A percentile compares a stretch with the other conserved stretches of the same genome.
phyloP scores from a whole-genome alignment of 92 coral and sea anemone genomes.

The Metridium senile region DNA sequence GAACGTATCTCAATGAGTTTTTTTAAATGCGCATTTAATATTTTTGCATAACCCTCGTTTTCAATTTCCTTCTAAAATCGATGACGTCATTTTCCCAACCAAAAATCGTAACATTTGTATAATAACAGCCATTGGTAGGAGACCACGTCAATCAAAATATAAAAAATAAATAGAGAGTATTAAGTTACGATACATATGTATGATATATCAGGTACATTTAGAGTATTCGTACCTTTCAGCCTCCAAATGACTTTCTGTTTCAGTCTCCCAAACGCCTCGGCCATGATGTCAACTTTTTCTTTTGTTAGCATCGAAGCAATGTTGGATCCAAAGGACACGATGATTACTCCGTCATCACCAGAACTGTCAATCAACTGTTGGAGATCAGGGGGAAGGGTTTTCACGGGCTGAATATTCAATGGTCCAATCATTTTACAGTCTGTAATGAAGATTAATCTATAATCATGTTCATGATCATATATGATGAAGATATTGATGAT shows the following conservation, averaged over 20 bases:
- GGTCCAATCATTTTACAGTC: constrained; percentile 35
- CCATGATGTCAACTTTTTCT: constrained; percentile 52
- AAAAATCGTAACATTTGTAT: background rate
- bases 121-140: background rate
- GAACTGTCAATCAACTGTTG: constrained; percentile 43
- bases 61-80: no score
- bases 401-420: constrained; percentile 31
- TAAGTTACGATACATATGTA: background rate
- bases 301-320: constrained; percentile 27
- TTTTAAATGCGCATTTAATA: no score
- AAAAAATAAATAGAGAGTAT: background rate
- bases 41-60: no score
- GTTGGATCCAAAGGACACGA: constrained; percentile 73
- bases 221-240: constrained; percentile 53
- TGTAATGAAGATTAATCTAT: background rate
- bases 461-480: no score
- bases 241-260: constrained; percentile 74
- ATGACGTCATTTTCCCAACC: no score
- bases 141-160: background rate
- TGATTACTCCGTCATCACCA: constrained; percentile 65
- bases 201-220: no score
- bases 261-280: constrained; percentile 66
- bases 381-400: constrained; percentile 41
- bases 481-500: no score
- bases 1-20: no score